Conservation (phyloP, 2,888 invertebrate genomes). For the Gnatocerus cornutus region DNA sequence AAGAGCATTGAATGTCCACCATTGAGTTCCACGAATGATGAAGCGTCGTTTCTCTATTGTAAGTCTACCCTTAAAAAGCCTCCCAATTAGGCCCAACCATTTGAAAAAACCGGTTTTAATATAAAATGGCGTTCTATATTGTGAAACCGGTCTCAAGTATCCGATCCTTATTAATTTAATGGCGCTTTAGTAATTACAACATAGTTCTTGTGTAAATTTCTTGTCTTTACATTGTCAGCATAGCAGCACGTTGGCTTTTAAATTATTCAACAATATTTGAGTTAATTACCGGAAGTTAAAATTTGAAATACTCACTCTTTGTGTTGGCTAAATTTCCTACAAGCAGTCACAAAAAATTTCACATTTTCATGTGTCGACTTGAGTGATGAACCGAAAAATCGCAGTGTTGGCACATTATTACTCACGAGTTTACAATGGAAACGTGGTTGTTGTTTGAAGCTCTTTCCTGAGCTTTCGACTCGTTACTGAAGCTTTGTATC, state of each 20-base stretch:
- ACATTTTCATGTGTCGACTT: conserved; percentile 49
- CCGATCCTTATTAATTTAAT: not conserved
- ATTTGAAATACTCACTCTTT: conserved; percentile 33
- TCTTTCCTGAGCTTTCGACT: conserved; percentile 61
- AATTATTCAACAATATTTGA: not conserved
- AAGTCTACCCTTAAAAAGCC: not conserved
- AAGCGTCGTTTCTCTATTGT: not conserved
- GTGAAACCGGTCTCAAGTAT: not conserved
- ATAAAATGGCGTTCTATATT: conserved; percentile 14
- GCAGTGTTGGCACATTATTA: conserved; percentile 61
- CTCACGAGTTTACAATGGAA: conserved; percentile 55
- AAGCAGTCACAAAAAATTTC: conserved; percentile 48
- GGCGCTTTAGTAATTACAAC: not conserved
- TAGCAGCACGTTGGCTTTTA: not conserved
- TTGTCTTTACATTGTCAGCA: not conserved
- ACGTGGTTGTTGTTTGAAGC: conserved; percentile 48
- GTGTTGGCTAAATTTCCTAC: conserved; percentile 43
- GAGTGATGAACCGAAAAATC: conserved; percentile 21
- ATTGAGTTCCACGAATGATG: not conserved
- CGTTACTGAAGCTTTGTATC: conserved; percentile 60
- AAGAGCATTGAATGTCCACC: not conserved
- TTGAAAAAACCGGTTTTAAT: not conserved
- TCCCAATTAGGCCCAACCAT: conserved; percentile 7
- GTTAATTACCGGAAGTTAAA: not conserved
- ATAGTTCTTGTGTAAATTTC: not conserved